Evolutionary conservation across 2,888 invertebrate genomes (phyloP).

Genomic region (Xestia sexstrigata): DNA sequence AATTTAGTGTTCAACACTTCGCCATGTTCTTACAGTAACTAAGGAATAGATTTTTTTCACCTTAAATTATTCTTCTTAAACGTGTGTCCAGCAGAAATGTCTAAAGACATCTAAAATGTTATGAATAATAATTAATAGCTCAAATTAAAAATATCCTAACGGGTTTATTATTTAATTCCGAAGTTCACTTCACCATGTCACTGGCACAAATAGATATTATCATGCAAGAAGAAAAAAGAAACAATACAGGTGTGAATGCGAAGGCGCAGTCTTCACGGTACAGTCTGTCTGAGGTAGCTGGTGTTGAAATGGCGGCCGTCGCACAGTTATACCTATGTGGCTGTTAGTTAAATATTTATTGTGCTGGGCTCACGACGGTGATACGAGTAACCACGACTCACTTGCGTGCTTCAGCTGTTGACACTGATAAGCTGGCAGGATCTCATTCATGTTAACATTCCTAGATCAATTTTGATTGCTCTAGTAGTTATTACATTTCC

Average conservation of each 20-base stretch:
- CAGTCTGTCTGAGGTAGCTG: neutral
- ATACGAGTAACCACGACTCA: constrained; percentile 48
- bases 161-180: neutral
- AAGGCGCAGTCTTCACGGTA: neutral
- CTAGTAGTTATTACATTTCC: neutral
- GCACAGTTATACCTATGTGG: constrained; percentile 20
- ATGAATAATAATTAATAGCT: neutral
- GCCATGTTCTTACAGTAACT: neutral
- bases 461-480: neutral
- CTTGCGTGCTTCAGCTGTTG: neutral
- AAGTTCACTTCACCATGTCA: neutral
- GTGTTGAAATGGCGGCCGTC: neutral
- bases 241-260: neutral
- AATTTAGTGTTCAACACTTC: neutral
- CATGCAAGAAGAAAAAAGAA: constrained; percentile 4
- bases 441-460: neutral
- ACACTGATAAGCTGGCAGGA: constrained; percentile 5
- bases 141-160: neutral
- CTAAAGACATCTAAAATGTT: constrained; percentile 6
- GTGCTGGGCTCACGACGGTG: constrained; percentile 39
- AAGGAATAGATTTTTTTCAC: neutral
- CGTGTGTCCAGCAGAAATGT: constrained; percentile 1
- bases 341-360: constrained; percentile 54
- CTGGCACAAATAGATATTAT: neutral
- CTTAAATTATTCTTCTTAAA: neutral